Evolutionary conservation across 2,888 invertebrate species (phyloP).

Genomic region (Drosophila koepferae): DNA sequence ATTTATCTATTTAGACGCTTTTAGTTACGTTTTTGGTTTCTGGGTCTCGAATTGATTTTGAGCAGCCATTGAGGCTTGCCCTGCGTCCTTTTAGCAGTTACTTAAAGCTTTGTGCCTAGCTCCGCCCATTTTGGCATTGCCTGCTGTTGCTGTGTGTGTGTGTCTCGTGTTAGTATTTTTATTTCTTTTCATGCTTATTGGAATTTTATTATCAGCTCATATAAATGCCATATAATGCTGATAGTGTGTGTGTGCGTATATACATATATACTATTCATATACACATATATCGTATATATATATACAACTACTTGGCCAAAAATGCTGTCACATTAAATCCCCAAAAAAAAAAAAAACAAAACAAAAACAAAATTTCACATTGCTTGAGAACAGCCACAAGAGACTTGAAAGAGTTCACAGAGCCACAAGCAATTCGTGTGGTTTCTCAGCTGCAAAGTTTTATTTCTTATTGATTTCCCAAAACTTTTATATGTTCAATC

Average conservation of each 20-base stretch:
- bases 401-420: background rate
- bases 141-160: conserved; percentile 47
- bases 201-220: conserved; percentile 80
- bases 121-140: conserved; percentile 19
- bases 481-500: conserved; percentile 1
- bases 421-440: conserved; percentile 1
- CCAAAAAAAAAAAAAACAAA: too few species aligned
- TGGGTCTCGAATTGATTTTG: conserved; percentile 62
- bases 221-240: conserved; percentile 75
- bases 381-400: background rate
- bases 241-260: background rate
- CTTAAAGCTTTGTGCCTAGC: conserved; percentile 19
- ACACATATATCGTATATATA: background rate
- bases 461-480: background rate
- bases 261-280: background rate
- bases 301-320: conserved; percentile 5
- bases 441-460: conserved; percentile 1
- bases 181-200: conserved; percentile 76
- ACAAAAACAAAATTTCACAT: background rate
- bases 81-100: conserved; percentile 41
- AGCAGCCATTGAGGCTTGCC: conserved; percentile 29
- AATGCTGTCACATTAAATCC: conserved; percentile 40
- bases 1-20: conserved; percentile 77
- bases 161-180: conserved; percentile 71
- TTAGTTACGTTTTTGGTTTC: conserved; percentile 68